Conservation (phyloP, 2,888 invertebrate genomes). For the Mesorhabditis belari region DNA sequence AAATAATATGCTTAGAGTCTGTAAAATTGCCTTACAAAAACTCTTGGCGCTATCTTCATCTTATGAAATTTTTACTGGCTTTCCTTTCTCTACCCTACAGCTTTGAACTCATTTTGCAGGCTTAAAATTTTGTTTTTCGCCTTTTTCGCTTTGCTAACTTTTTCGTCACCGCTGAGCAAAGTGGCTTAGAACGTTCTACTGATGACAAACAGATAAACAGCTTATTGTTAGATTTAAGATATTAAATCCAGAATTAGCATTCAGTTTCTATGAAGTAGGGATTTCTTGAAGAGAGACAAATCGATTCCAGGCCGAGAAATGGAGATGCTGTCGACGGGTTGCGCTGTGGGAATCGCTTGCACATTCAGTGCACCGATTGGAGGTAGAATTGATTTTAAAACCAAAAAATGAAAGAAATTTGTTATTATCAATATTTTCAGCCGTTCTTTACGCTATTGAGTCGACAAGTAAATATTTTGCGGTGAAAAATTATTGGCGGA, state of each 20-base stretch:
- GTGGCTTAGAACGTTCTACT: too few relatives aligned
- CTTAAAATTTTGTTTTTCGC: too few relatives aligned
- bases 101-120: too few relatives aligned
- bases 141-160: constrained; percentile 70
- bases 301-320: constrained; percentile 67
- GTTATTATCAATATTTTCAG: constrained; percentile 27
- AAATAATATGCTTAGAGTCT: too few relatives aligned
- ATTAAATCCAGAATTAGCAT: too few relatives aligned
- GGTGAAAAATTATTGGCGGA: constrained; percentile 90
- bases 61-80: too few relatives aligned
- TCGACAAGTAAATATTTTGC: constrained; percentile 97
- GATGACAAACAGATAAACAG: too few relatives aligned
- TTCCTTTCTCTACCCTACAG: too few relatives aligned
- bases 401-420: not conserved
- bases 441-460: constrained; percentile 82
- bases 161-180: constrained; percentile 35
- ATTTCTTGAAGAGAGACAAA: not conserved
- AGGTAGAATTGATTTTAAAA: constrained; percentile 58
- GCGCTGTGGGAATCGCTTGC: constrained; percentile 86
- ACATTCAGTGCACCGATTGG: constrained; percentile 96
- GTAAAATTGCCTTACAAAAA: too few relatives aligned
- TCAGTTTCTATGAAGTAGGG: too few relatives aligned
- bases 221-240: too few relatives aligned
- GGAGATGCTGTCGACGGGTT: constrained; percentile 94
- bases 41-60: too few relatives aligned